Evolutionary conservation across 2,113 vertebrate genomes (phyloP).

Genomic region (Dicrurus megarhynchus): DNA sequence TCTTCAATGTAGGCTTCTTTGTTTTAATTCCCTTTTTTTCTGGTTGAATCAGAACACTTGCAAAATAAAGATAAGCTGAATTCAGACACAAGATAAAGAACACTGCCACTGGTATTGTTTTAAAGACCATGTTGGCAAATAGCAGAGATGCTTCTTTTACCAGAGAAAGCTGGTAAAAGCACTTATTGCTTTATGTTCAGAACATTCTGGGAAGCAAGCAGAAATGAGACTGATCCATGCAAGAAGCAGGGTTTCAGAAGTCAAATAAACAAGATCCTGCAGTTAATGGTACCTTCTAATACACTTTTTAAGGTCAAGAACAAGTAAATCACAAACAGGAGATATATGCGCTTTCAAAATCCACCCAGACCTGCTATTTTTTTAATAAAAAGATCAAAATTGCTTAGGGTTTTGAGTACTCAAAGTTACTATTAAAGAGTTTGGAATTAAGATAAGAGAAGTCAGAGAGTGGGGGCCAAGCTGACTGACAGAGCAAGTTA

Average conservation of each 20-base stretch:
- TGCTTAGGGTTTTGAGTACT: neutral
- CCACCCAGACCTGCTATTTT: neutral
- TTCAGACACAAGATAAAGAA: neutral
- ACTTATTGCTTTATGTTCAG: neutral
- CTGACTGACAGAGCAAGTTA: neutral
- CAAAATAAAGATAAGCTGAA: neutral
- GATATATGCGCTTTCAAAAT: neutral
- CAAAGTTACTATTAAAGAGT: neutral
- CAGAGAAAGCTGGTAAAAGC: neutral
- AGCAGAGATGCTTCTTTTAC: neutral
- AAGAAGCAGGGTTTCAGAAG: neutral
- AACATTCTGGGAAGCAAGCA: neutral
- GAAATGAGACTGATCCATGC: neutral
- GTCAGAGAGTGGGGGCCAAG: neutral
- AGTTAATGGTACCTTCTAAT: neutral
- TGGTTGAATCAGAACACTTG: neutral
- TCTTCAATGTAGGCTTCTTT: neutral
- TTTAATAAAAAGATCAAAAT: neutral
- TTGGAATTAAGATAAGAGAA: neutral
- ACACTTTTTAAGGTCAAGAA: neutral
- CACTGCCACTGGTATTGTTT: neutral
- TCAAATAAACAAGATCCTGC: neutral
- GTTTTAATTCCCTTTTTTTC: neutral
- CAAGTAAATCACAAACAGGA: neutral
- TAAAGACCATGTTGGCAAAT: neutral